These are phyloP conservation scores for Ridgeia piscesae DNA, from an alignment of 1,140 invertebrate genomes.

Conservation along the genomic window DNA sequence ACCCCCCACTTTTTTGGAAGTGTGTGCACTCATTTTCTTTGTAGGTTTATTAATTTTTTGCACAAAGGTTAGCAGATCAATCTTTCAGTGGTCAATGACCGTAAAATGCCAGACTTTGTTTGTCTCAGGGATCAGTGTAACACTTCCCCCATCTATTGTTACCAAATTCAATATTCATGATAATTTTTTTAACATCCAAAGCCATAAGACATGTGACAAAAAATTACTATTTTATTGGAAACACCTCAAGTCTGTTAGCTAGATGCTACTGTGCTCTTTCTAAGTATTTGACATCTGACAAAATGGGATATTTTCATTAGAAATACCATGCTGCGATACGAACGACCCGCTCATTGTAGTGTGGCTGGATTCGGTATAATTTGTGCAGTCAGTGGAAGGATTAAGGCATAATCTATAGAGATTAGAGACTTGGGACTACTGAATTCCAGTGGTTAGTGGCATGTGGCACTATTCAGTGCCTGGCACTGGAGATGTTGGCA, in stretches of 20 bases:
- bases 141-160: not conserved
- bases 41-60: not conserved
- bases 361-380: not conserved
- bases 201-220: not conserved
- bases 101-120: not conserved
- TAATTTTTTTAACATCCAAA: not conserved
- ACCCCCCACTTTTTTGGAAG: no score
- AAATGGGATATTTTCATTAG: no score
- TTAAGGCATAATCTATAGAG: not conserved
- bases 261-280: no score
- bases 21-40: no score
- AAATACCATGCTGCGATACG: no score
- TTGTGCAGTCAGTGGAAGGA: not conserved
- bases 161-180: no score
- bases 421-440: not conserved
- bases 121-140: not conserved
- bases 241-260: no score
- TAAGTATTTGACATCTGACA: not conserved
- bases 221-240: not conserved
- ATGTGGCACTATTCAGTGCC: not conserved
- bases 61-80: not conserved
- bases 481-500: not conserved
- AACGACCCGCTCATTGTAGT: not conserved
- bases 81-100: not conserved
- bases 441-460: not conserved